phyloP scores from a whole-genome alignment of 2,797 vertebrate species.

The Myoxocephalus aenaeus region DNA sequence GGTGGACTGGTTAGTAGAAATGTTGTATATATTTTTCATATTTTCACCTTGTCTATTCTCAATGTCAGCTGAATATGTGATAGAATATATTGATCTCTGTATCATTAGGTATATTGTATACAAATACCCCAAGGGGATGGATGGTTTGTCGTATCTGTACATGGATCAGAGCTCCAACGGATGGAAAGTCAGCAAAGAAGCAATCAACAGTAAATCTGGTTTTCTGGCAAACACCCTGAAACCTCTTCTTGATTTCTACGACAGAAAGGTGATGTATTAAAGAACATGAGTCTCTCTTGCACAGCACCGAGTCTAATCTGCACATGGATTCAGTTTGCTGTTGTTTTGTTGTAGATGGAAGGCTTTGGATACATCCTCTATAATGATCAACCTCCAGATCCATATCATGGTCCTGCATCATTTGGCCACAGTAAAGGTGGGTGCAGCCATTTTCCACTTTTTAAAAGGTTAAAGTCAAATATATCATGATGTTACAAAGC shows the following conservation, averaged over 20 bases:
- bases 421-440: conserved; percentile 74
- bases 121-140: conserved; percentile 37
- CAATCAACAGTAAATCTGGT: conserved; percentile 38
- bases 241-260: conserved; percentile 62
- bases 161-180: conserved; percentile 64
- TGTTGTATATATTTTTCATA: neutral
- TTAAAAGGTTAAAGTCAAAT: neutral
- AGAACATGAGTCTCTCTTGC: neutral
- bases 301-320: neutral
- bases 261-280: conserved; percentile 33
- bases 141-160: conserved; percentile 59
- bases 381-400: conserved; percentile 61
- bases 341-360: conserved; percentile 41
- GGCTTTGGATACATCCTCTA: conserved; percentile 71
- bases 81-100: neutral
- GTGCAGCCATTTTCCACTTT: neutral
- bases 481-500: neutral
- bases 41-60: neutral
- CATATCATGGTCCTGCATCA: neutral
- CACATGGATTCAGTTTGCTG: neutral
- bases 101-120: conserved; percentile 71
- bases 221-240: conserved; percentile 63
- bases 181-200: conserved; percentile 32
- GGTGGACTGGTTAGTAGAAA: conserved; percentile 70
- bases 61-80: neutral